phyloP scores from a whole-genome alignment of 2,888 invertebrate genomes.

The Rhagophthalmus giganteus region DNA sequence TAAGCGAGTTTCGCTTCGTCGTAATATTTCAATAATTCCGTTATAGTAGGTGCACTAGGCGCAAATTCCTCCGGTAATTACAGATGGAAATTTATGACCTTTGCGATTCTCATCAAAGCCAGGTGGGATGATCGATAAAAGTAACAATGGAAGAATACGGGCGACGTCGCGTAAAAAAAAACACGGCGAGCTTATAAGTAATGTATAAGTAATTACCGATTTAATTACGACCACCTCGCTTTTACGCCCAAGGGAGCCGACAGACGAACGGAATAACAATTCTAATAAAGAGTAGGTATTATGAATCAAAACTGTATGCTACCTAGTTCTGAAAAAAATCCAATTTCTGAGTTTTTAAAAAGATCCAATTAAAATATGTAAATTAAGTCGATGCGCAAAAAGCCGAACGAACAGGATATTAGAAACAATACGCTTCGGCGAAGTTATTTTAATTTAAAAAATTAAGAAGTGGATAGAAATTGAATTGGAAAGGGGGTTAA shows the following conservation, averaged over 20 bases:
- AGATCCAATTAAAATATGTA: conserved; percentile 20
- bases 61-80: too few species aligned
- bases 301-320: conserved; percentile 6
- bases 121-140: too few species aligned
- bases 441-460: conserved; percentile 17
- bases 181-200: too few species aligned
- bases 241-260: neutral
- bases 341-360: conserved; percentile 10
- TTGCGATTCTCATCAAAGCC: too few species aligned
- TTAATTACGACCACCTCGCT: neutral
- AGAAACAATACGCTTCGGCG: conserved; percentile 15
- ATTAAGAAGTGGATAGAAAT: conserved; percentile 11
- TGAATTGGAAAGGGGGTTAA: conserved; percentile 6
- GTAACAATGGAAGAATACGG: too few species aligned
- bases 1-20: too few species aligned
- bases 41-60: too few species aligned
- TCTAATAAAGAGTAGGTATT: conserved; percentile 5
- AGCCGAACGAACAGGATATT: conserved; percentile 17
- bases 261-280: conserved; percentile 1
- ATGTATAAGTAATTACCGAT: neutral
- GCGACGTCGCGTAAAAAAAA: too few species aligned
- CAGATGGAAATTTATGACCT: too few species aligned
- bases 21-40: too few species aligned
- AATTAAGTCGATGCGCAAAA: conserved; percentile 7
- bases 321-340: neutral